These are phyloP conservation scores for Campoletis sonorensis DNA, from an alignment of 1,140 invertebrate genomes.

Conservation along the genomic window DNA sequence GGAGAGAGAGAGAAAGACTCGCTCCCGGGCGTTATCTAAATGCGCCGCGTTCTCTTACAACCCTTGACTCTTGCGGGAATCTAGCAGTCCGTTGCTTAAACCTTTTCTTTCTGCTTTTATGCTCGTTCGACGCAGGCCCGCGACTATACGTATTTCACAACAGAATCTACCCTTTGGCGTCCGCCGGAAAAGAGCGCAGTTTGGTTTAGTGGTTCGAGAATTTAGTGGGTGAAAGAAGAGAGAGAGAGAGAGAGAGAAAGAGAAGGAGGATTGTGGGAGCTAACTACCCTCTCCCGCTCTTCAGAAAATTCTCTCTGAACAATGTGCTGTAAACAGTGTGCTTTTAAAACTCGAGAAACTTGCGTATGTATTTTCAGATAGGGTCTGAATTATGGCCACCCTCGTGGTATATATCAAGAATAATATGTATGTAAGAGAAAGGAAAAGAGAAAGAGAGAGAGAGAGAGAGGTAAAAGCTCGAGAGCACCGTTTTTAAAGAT, in stretches of 20 bases:
- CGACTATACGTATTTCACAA: slow-evolving; percentile 10
- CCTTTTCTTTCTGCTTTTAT: slow-evolving; percentile 21
- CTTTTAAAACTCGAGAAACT: slow-evolving; percentile 26
- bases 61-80: neutral
- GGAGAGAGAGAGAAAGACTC: no score
- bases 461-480: slow-evolving; percentile 5
- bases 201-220: neutral
- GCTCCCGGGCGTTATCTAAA: neutral
- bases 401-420: neutral
- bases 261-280: slow-evolving; percentile 3
- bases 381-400: slow-evolving; percentile 25
- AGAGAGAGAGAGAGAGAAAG: neutral
- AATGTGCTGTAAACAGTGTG: slow-evolving; percentile 44
- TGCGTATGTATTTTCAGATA: slow-evolving; percentile 44
- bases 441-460: neutral
- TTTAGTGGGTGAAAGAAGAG: neutral
- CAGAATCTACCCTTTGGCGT: slow-evolving; percentile 34
- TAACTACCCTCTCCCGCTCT: slow-evolving; percentile 10
- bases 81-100: slow-evolving; percentile 9
- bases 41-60: slow-evolving; percentile 18
- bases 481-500: slow-evolving; percentile 37
- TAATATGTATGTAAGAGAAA: neutral
- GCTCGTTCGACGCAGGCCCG: neutral
- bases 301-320: slow-evolving; percentile 15
- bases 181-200: slow-evolving; percentile 20